Evolutionary conservation across 2,888 invertebrate species (phyloP), one percentile per base, ranked within the genome.

Genomic region (Cheilosia soror): DNA sequence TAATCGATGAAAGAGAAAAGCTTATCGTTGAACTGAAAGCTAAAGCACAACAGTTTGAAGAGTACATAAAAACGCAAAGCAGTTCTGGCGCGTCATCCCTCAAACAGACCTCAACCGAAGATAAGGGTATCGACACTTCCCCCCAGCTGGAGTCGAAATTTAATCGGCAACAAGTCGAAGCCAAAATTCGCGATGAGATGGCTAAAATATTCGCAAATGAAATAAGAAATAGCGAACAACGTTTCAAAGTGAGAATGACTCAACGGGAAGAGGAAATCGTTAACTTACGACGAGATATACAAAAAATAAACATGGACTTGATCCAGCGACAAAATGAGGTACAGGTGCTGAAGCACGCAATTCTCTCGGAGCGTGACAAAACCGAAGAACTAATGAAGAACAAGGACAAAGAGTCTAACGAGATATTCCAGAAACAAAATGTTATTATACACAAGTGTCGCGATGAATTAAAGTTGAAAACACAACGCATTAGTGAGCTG

Each of bases 31-130:
- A 95, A 78, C 89, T 95, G 13, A 94, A 94, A 88, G 93, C 93
- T 86, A 95, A 95, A 88, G 94, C 95, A 0, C 93, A 94, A 87
- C 94, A 94, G 89, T 95, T 95, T 89, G 95, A 95, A 88, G 93
- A 94, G 84, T 95, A 94, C 88, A 94, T 95, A 31, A 93, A 93
- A 88, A 93, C 93, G 75, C 93, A 94, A 31, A 94, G 93, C 88
- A 89, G 87, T 44, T 87, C 88, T 20, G 89, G 93, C 7, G 90
- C 88, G 5, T 88, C 87, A 25, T 88, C 90, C 5, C 87, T 88
- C 1, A 88, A 87, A 37, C 73, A 77, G 9, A 60, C 51, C 15
- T 51, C 20, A 40, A 73, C 68, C 1, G 79, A 81, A 13, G 88
- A 88, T 60, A 90, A 90, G 87, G 90, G 90, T 53, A 91, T 92